Base-by-base conservation (phyloP, 2,113 vertebrate genomes). In the Psophia crepitans region DNA sequence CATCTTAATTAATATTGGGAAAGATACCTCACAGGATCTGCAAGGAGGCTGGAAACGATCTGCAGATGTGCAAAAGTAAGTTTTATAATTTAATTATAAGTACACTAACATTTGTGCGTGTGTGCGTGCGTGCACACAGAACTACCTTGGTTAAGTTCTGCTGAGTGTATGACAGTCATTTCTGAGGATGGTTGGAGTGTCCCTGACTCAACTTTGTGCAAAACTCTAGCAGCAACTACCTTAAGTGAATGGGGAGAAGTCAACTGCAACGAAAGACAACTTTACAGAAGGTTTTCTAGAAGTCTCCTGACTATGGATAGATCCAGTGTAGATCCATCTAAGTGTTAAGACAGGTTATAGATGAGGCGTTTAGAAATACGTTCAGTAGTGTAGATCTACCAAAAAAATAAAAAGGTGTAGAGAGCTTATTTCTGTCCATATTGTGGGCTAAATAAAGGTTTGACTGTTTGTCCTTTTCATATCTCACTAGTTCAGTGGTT, bases 1-100 rank as follows among this genome's bases (percentile, higher is more conserved):
- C 41, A 51, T 51, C 84, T 86, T 97, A 71, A 35, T 70, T 65
- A 94, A 87, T 57, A 35, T 22, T 44, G 94, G 83, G 20, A 97
- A 96, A 30, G 69, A 76, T 53, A n/a, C 20, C 27, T 66, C 94
- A 79, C 61, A 48, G 93, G 89, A 97, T 90, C 91, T 89, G 80
- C 96, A 58, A 43, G 46, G 53, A 91, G 27, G 27, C 78, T 27
- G 41, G 74, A 96, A 96, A 12, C 48, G 4, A 74, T 75, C 80
- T 70, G 56, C 48, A 64, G 84, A 91, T 82, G 73, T 22, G 61
- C 44, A 88, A n/a, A 97, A 93, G 98, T 98, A 98, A 98, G 98
- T 97, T 91, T 51, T 30, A 15, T 35, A 15, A 24, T 88, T 91
- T 74, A 46, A 11, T 60, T 28, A 43, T 71, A 28, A 87, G 19